Evolutionary conservation across 2,113 vertebrate genomes (phyloP).

Genomic region (Connochaetes taurinus): DNA sequence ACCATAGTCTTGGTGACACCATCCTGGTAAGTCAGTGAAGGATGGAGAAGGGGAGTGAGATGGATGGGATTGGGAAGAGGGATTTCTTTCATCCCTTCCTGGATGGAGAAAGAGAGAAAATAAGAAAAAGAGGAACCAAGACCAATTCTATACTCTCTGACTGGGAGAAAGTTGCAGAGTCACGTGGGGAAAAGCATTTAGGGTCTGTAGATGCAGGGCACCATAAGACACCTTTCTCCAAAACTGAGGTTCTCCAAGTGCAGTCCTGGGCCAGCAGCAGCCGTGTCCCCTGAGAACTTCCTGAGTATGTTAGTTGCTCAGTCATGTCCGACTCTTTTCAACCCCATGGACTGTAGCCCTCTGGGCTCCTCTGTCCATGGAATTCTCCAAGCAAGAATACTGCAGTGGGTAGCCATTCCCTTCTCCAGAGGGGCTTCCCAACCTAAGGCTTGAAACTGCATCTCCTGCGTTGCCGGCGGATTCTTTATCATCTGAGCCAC

Average conservation of each 20-base stretch:
- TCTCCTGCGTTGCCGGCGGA: rapidly evolving
- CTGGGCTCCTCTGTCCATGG: neutral
- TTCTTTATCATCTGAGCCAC: neutral
- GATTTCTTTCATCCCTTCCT: neutral
- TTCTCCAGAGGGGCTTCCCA: neutral
- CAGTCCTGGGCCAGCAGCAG: neutral
- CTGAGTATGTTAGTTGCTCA: neutral
- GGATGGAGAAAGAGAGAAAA: neutral
- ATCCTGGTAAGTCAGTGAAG: neutral
- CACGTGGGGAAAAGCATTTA: neutral
- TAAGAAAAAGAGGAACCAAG: neutral
- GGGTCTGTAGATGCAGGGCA: no score
- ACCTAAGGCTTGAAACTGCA: neutral
- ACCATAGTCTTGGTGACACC: neutral
- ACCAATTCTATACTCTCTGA: neutral
- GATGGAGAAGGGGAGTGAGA: neutral
- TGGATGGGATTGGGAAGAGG: neutral
- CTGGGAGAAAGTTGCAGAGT: neutral
- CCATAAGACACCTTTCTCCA: neutral
- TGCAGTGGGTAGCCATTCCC: neutral
- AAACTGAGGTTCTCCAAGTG: neutral
- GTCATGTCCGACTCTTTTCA: neutral
- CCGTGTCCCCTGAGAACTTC: neutral
- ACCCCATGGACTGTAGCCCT: neutral
- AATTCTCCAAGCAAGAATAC: neutral